Evolutionary conservation across 2,113 vertebrate species (phyloP).

Genomic region (Zosterops pallidus): DNA sequence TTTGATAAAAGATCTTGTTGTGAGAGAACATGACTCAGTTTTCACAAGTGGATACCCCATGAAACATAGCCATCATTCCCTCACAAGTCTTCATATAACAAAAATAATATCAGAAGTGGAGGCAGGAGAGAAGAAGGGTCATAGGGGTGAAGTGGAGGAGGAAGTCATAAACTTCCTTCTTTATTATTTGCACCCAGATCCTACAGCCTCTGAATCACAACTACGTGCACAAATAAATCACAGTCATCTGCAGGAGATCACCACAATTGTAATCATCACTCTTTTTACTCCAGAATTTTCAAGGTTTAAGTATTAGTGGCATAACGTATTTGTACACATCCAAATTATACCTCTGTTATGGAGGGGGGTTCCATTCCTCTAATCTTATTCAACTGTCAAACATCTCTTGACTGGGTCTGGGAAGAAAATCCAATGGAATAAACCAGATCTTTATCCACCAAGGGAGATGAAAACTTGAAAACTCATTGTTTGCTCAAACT

Average conservation of each 20-base stretch:
- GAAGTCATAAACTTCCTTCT: conserved; percentile 1
- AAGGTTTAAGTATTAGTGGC: not conserved
- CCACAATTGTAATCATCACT: not conserved
- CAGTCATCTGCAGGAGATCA: not conserved
- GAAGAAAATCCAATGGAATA: not conserved
- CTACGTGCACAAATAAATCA: not conserved
- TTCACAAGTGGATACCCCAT: not conserved
- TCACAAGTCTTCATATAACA: not conserved
- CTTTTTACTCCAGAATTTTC: not conserved
- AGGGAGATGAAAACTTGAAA: not conserved
- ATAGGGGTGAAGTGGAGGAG: not conserved
- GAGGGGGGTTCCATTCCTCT: not conserved
- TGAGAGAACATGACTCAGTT: conserved; percentile 11
- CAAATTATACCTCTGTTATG: not conserved
- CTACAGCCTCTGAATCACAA: conserved; percentile 40
- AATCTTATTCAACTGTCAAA: not conserved
- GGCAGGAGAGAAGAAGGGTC: not conserved
- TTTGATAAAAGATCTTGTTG: not conserved
- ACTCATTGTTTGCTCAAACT: not conserved
- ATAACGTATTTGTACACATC: not conserved
- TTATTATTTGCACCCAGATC: not conserved
- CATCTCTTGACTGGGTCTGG: not conserved
- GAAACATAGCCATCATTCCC: not conserved
- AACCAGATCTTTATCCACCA: not conserved
- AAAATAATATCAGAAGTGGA: conserved; percentile 5